Evolutionary conservation across 2,888 invertebrate genomes (phyloP), one percentile per base, ranked within the genome.

Genomic region (Sarcophaga carnaria): DNA sequence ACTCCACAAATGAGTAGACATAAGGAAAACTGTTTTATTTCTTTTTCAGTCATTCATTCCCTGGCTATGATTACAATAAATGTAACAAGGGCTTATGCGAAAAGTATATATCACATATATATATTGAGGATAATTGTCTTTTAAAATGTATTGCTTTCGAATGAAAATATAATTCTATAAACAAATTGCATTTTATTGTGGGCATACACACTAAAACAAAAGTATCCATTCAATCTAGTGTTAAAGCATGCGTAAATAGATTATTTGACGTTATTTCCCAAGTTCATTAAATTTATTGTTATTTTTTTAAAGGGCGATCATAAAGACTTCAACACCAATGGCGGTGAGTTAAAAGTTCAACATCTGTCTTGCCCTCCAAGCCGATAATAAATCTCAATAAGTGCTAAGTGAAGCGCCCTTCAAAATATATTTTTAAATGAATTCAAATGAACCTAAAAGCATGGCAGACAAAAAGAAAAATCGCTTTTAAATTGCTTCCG

Each of bases 381-480:
- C 71, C 64, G 67, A 66, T 76, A 77, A 85, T 79, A 86, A 79
- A 86, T 87, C 82, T 80, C 12, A 17, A 11, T n/a, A 82, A 80
- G 76, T 81, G 76, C 76, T 59, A 77, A 80, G 17, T 22, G 63
- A 82, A 64, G 74, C 77, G 88, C 81, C 86, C 79, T 86, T 88
- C 83, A 79, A 79, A 79, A 76, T 75, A 78, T 67, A 14, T 45
- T 60, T 69, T 72, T 49, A 37, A 54, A 62, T 17, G 25, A 22
- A 20, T 60, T 45, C 22, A 66, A n/a, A 64, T 27, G 8, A 3
- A 0, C 3, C 22, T 63, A 49, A 45, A 60, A 37, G 37, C 8
- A 37, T 37, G 25, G 20, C 25, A 72, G 72, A 72, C 11, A 59
- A 63, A 20, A 66, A 63, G 45, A 20, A 27, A 17, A 54, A 74